Base-by-base conservation (phyloP, 2,888 invertebrate genomes). In the Barypeithes pellucidus region DNA sequence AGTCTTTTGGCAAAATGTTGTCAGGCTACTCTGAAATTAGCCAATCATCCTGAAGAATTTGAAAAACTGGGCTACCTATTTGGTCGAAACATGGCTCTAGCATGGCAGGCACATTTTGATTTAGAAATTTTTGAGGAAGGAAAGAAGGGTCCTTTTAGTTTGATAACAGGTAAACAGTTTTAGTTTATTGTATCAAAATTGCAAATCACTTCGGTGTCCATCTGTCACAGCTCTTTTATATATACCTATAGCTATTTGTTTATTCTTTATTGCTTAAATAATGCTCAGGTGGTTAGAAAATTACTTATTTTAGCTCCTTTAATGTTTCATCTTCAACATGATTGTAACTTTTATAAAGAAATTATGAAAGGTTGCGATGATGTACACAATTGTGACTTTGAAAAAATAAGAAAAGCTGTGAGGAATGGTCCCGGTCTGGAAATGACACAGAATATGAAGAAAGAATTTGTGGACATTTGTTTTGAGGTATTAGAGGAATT, bases 81-180 rank as follows among this genome's bases (percentile, higher is more conserved):
- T 88, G 97, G 96, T 7, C 93, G 94, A 82, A 94, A 96, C 87
- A 88, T 97, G 72, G 95, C 95, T 0, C 87, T 96, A 29, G 95
- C 95, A 0, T 95, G 95, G 93, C 96, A 97, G 87, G 88, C 89
- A 12, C 87, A 86, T 77, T 82, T 88, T 43, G 95, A 95, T 83
- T 86, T 92, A 16, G 92, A 93, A 79, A 90, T 91, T 9, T 94
- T 94, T 43, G 72, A 77, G 16, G 50, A 66, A 4, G 76, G 83
- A 81, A 80, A 81, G 20, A 79, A 78, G n/a, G 84, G 86, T 36
- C 82, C 88, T 2, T 93, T 93, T 84, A 92, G 90, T 72, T 85
- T 95, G 79, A 92, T 93, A 3, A 92, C 93, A 80, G 69, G 69
- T 69, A 54, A n/a, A n/a, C n/a, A n/a, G n/a, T n/a, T n/a, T n/a